Percentiles rank a stretch among this genome's conserved stretches.
Conservation (phyloP, 2,113 vertebrate genomes). For the Pedetes capensis region DNA sequence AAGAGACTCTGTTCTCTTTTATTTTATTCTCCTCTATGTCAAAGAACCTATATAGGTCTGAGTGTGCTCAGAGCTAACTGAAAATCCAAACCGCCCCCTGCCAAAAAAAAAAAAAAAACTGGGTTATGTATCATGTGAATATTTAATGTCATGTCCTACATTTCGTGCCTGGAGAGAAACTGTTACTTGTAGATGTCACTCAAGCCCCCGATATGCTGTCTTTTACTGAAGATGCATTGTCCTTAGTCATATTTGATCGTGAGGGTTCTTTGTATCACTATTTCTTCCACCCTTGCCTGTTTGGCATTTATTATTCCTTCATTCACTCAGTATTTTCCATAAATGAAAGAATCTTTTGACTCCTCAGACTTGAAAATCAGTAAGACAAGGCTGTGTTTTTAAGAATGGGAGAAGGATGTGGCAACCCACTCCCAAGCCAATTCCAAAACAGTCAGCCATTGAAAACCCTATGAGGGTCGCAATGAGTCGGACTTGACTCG, state of each 20-base stretch:
- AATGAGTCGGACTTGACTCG: too few species aligned
- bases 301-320: not conserved
- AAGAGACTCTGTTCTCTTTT: not conserved
- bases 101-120: not conserved
- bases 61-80: not conserved
- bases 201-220: not conserved
- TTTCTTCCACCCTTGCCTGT: not conserved
- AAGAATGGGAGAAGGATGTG: too few species aligned
- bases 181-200: conserved; percentile 40
- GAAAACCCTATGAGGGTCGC: too few species aligned
- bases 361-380: not conserved
- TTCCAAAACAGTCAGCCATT: too few species aligned
- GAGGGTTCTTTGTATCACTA: not conserved
- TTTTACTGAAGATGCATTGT: not conserved
- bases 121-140: conserved; percentile 65
- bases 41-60: conserved; percentile 13
- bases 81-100: not conserved
- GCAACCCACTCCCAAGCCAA: too few species aligned
- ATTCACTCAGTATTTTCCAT: not conserved
- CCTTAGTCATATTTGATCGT: not conserved
- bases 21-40: not conserved
- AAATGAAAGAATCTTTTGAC: not conserved
- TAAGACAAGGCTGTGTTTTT: not conserved
- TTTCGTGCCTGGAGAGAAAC: conserved; percentile 53
- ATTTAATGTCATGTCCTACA: conserved; percentile 65